A percentile compares a stretch with the other conserved stretches of the same genome.
Conservation (phyloP, 2,113 vertebrate genomes). For the Sphaerodactylus townsendi region DNA sequence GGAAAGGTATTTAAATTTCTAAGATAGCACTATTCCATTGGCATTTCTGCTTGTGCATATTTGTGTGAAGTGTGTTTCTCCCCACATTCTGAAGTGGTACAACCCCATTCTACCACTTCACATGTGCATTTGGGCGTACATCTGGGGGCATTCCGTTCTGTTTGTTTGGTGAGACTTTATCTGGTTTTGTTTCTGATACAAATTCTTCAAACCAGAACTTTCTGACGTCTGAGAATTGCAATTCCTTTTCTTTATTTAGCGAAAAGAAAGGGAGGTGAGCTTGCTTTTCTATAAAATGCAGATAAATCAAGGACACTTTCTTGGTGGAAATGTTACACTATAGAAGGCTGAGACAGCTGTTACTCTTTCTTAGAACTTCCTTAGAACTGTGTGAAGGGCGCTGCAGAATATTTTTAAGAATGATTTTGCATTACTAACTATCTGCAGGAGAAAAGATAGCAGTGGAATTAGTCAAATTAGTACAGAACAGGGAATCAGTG, state of each 20-base stretch:
- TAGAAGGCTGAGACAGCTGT: neutral
- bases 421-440: neutral
- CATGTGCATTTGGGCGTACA: neutral
- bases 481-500: too few relatives aligned
- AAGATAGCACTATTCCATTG: too few relatives aligned
- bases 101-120: too few relatives aligned
- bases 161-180: neutral
- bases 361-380: neutral
- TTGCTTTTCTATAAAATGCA: neutral
- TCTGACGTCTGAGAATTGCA: conserved; percentile 31
- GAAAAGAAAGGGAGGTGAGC: conserved; percentile 6
- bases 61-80: too few relatives aligned
- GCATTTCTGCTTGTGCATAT: too few relatives aligned
- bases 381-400: neutral
- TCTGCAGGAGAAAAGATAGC: neutral
- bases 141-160: neutral
- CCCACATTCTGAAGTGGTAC: too few relatives aligned
- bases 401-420: neutral
- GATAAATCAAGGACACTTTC: conserved; percentile 18
- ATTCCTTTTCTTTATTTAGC: conserved; percentile 19
- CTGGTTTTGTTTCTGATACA: conserved; percentile 17
- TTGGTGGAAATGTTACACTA: neutral
- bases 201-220: neutral
- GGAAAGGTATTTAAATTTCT: too few relatives aligned
- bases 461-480: neutral